Evolutionary conservation across 2,113 vertebrate species (phyloP), one percentile per base, ranked within the genome.

Genomic region (Rhinogobius similis): DNA sequence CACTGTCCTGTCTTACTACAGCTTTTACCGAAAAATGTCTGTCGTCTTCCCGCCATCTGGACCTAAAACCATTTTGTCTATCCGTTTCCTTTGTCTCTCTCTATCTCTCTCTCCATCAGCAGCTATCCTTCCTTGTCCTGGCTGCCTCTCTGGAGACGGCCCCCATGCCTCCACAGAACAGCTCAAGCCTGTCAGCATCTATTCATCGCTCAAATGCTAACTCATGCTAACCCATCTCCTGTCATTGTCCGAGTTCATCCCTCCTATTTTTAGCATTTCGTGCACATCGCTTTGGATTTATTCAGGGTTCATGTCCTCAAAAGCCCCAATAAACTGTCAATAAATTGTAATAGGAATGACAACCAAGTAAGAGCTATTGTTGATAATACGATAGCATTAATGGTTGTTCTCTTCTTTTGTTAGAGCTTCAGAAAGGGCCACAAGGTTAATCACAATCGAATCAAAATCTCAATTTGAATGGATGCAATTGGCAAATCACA

Each of bases 201-300:
- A 70, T 78, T 77, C 62, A 70, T 69, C 67, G 67, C 46, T 72
- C 39, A 39, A 2, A 70, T 76, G 73, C 63, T 62, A 68, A 41
- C 62, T 59, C 67, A 62, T 44, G 66, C 75, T 71, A 53, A 78
- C 78, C 38, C 65, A 41, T 62, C 41, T 53, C 27, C 32, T 69
- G 59, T 81, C 70, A 76, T 26, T 65, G 50, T 67, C 58, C 24
- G 36, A 43, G 65, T 70, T 67, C 41, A 50, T 76, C 64, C 29
- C 23, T 14, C 32, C 44, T 11, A 55, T 70, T 75, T 29, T 52
- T 53, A 32, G 20, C 1, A 9, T 69, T 27, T 46, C 52, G n/a
- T 41, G 36, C 24, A 36, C 27, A 36, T 61, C 9, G 3, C 29
- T 36, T 61, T 36, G 29, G 29, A 20, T 61, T 61, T 61, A 20